Evolutionary conservation across 2,888 invertebrate species (phyloP).

Genomic region (Incurvaria masculella): DNA sequence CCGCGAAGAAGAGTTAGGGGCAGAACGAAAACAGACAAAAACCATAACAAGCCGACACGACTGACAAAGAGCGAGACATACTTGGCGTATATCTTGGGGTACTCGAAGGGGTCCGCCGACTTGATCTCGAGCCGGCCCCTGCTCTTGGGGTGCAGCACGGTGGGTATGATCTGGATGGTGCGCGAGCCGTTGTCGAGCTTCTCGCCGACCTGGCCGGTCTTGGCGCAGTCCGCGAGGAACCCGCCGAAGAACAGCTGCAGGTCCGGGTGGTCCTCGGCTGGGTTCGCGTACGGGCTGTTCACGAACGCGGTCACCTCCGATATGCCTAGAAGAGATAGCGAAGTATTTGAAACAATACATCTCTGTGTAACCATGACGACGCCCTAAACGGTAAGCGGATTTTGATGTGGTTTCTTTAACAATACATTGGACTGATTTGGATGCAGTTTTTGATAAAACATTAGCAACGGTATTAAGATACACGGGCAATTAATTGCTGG

Average conservation of each 20-base stretch:
- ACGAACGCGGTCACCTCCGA: slow-evolving; percentile 85
- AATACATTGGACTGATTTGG: too few relatives aligned
- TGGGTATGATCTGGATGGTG: slow-evolving; percentile 72
- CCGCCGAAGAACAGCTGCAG: slow-evolving; percentile 86
- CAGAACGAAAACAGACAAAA: too few relatives aligned
- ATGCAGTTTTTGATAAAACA: too few relatives aligned
- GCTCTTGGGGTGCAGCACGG: slow-evolving; percentile 83
- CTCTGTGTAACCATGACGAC: too few relatives aligned
- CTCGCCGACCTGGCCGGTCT: slow-evolving; percentile 84
- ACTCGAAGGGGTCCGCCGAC: slow-evolving; percentile 73
- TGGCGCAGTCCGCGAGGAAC: slow-evolving; percentile 80
- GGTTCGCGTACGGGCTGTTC: slow-evolving; percentile 74
- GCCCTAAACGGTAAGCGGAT: not conserved
- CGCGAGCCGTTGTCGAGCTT: slow-evolving; percentile 65
- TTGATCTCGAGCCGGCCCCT: slow-evolving; percentile 73
- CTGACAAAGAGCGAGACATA: too few relatives aligned
- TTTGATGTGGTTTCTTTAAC: too few relatives aligned
- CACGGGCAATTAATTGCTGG: too few relatives aligned
- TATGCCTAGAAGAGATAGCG: slow-evolving; percentile 49
- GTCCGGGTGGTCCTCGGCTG: slow-evolving; percentile 75
- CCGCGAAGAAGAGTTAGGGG: too few relatives aligned
- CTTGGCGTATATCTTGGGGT: slow-evolving; percentile 84
- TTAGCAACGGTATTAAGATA: too few relatives aligned
- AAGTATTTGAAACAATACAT: not conserved
- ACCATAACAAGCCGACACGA: too few relatives aligned